These are phyloP conservation scores for Hedychridium roseum DNA, from an alignment of 2,888 invertebrate species.

Conservation along the genomic window DNA sequence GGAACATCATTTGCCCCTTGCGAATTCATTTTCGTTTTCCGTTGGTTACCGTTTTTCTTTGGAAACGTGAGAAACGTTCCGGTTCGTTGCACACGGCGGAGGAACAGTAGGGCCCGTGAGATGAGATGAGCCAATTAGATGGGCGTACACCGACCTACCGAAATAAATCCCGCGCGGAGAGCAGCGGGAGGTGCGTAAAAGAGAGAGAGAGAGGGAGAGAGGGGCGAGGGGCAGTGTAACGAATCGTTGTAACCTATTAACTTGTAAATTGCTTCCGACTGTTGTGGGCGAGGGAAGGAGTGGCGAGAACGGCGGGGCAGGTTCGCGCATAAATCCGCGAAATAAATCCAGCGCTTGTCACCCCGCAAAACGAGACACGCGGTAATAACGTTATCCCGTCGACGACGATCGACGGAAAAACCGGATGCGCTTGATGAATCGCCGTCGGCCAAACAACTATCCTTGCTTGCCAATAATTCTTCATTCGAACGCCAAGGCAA, in stretches of 20 bases:
- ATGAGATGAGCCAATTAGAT: constrained; percentile 43
- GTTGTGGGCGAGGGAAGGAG: constrained; percentile 30
- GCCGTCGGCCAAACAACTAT: too few relatives aligned
- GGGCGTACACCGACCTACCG: constrained; percentile 40
- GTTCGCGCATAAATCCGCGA: constrained; percentile 37
- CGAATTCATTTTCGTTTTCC: neutral
- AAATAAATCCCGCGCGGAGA: constrained; percentile 38
- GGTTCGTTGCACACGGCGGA: too few relatives aligned
- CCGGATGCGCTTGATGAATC: too few relatives aligned
- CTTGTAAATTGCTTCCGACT: constrained; percentile 61
- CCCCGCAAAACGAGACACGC: constrained; percentile 30
- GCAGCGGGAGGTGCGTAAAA: too few relatives aligned
- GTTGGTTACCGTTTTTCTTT: too few relatives aligned
- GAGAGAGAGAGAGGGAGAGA: constrained; percentile 10
- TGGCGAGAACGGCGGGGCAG: constrained; percentile 9
- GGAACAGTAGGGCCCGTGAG: constrained; percentile 2
- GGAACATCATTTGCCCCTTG: constrained; percentile 8
- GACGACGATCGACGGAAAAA: neutral
- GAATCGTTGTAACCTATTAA: constrained; percentile 53
- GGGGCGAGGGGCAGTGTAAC: constrained; percentile 29
- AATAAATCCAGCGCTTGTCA: constrained; percentile 37
- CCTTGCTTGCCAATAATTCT: too few relatives aligned
- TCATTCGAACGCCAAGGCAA: too few relatives aligned
- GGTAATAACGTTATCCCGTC: constrained; percentile 8
- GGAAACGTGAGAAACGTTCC: too few relatives aligned